These are phyloP conservation scores for Hyposmocoma kahamanoa DNA, from an alignment of 1,140 invertebrate species.

Conservation along the genomic window DNA sequence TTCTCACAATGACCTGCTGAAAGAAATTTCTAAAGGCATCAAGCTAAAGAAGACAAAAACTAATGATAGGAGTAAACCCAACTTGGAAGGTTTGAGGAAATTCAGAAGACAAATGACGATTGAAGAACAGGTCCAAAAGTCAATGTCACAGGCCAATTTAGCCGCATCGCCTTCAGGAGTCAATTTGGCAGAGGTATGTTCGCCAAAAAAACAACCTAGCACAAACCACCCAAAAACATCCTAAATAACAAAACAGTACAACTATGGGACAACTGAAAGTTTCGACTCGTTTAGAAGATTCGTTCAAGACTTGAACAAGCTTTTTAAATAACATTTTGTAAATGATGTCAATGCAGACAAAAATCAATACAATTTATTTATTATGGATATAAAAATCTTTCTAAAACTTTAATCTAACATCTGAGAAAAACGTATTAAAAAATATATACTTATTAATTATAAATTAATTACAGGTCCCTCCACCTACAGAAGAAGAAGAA, in stretches of 20 bases:
- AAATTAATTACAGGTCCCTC: conserved; percentile 35
- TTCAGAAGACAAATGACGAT: conserved; percentile 91
- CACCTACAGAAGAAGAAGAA: conserved; percentile 75
- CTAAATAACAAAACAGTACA: too few species aligned
- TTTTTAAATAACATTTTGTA: too few species aligned
- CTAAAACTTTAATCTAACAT: too few species aligned
- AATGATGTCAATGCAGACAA: too few species aligned
- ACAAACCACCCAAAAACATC: too few species aligned
- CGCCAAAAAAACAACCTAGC: too few species aligned
- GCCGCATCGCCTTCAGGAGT: conserved; percentile 58
- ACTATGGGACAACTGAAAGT: too few species aligned
- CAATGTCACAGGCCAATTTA: conserved; percentile 79
- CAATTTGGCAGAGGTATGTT: conserved; percentile 41
- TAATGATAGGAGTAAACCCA: conserved; percentile 90
- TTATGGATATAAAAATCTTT: too few species aligned
- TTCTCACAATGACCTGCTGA: conserved; percentile 86
- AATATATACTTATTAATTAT: conserved; percentile 5
- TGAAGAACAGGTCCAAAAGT: conserved; percentile 90
- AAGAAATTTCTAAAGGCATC: conserved; percentile 87
- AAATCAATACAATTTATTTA: too few species aligned
- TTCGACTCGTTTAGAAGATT: too few species aligned
- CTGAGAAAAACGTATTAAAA: too few species aligned
- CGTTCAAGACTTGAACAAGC: too few species aligned
- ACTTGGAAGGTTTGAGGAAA: conserved; percentile 87
- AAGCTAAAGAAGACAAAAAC: conserved; percentile 84